Conservation (phyloP, 2,888 invertebrate species). For the Nephrotoma flavescens region DNA sequence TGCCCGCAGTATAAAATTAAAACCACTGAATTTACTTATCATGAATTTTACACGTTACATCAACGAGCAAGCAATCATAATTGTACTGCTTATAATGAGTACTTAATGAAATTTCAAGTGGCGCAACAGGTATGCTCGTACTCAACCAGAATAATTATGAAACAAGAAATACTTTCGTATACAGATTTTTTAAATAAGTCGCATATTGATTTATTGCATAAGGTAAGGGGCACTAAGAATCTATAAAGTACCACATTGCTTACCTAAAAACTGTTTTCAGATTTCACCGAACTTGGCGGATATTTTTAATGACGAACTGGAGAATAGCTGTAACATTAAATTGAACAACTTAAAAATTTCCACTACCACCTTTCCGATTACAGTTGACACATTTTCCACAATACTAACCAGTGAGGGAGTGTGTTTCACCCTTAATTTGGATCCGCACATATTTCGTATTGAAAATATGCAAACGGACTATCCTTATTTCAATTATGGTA, state of each 20-base stretch:
- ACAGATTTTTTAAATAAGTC: not conserved
- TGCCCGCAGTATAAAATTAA: not conserved
- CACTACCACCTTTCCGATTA: not conserved
- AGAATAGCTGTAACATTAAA: not conserved
- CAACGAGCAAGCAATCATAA: too few species aligned
- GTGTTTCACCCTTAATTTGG: not conserved
- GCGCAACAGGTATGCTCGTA: not conserved
- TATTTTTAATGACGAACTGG: not conserved
- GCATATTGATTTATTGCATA: not conserved
- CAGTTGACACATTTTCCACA: not conserved
- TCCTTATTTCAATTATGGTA: not conserved
- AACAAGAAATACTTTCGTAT: not conserved
- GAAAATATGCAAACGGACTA: not conserved
- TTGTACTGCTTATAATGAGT: not conserved
- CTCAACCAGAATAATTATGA: not conserved
- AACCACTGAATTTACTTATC: not conserved
- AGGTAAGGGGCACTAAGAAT: not conserved
- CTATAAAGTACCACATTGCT: not conserved
- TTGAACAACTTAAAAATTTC: not conserved
- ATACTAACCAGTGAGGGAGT: not conserved
- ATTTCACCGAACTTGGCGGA: not conserved
- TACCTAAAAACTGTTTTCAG: not conserved
- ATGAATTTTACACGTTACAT: not conserved
- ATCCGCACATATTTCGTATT: not conserved
- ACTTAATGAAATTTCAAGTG: not conserved